These are phyloP conservation scores for Phrynosoma platyrhinos DNA, from an alignment of 2,113 vertebrate genomes.

Conservation along the genomic window DNA sequence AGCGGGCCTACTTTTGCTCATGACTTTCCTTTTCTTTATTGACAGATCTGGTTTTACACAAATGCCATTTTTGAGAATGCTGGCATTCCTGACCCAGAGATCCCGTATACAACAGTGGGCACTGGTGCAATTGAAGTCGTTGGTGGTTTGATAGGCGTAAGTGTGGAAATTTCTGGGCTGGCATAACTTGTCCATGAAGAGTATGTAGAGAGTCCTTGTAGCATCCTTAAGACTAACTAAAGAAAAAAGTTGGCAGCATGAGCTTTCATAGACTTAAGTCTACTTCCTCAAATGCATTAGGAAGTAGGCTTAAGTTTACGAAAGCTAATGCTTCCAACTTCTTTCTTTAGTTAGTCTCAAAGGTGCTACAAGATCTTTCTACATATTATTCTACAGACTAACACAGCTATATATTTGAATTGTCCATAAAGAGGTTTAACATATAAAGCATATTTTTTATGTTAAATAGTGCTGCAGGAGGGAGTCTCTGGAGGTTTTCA, in stretches of 20 bases:
- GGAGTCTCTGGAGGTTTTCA: no score
- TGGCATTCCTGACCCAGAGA: slow-evolving; percentile 78
- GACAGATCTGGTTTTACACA: slow-evolving; percentile 95
- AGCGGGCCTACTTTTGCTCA: accelerated
- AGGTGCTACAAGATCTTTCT: no score
- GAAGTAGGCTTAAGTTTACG: no score
- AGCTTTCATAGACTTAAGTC: no score
- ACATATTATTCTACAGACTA: no score
- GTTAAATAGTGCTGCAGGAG: no score
- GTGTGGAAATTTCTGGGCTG: slow-evolving; percentile 45
- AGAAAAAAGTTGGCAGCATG: no score
- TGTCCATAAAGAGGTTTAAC: background rate
- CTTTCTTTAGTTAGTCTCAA: no score
- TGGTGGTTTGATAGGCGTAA: slow-evolving; percentile 86
- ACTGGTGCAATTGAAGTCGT: slow-evolving; percentile 87
- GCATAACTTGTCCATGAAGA: background rate
- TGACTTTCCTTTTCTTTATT: accelerated
- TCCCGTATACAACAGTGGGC: slow-evolving; percentile 89
- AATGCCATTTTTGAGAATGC: slow-evolving; percentile 87
- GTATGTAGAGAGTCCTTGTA: no score
- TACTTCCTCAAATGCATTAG: no score
- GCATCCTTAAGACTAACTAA: no score
- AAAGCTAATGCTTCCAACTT: no score
- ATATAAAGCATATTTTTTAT: background rate
- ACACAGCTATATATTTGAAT: background rate